Evolutionary conservation across 92 coral and sea anemone genomes (phyloP).

Genomic region (Meandrina meandrites): DNA sequence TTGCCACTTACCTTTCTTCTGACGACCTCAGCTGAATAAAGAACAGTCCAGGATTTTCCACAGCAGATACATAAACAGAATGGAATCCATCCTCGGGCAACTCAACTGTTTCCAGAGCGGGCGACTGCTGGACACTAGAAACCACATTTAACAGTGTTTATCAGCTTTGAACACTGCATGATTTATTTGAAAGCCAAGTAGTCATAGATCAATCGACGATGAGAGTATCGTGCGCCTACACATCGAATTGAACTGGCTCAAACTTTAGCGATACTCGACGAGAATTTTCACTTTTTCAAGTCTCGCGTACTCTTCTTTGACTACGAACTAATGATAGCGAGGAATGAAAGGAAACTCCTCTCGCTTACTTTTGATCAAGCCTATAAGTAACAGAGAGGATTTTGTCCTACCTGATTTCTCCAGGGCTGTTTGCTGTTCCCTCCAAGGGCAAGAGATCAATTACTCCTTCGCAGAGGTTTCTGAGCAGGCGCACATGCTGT

Average conservation of each 20-base stretch:
- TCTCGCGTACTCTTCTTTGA: not conserved
- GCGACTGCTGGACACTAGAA: conserved; percentile 49
- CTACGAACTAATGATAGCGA: too few species aligned
- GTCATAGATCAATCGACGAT: too few species aligned
- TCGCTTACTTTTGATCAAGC: not conserved
- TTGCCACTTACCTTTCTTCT: conserved; percentile 58
- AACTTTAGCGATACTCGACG: too few species aligned
- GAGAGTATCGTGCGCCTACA: too few species aligned
- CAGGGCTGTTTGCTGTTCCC: not conserved
- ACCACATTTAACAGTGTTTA: not conserved
- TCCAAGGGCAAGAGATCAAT: conserved; percentile 54
- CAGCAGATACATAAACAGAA: conserved; percentile 81
- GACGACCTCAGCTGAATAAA: conserved; percentile 71
- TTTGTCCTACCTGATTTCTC: conserved; percentile 14
- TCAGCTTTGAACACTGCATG: too few species aligned
- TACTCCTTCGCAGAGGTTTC: conserved; percentile 66
- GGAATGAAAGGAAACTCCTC: too few species aligned
- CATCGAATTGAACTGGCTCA: too few species aligned
- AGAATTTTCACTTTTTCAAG: not conserved
- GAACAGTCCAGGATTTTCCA: conserved; percentile 82
- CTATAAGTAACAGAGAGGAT: not conserved
- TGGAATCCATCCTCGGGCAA: conserved; percentile 80
- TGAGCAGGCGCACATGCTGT: conserved; percentile 78
- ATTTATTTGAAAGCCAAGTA: too few species aligned
- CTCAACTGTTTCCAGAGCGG: conserved; percentile 65